Evolutionary conservation across 2,797 vertebrate genomes (phyloP).

Genomic region (Eulemur coronatus): DNA sequence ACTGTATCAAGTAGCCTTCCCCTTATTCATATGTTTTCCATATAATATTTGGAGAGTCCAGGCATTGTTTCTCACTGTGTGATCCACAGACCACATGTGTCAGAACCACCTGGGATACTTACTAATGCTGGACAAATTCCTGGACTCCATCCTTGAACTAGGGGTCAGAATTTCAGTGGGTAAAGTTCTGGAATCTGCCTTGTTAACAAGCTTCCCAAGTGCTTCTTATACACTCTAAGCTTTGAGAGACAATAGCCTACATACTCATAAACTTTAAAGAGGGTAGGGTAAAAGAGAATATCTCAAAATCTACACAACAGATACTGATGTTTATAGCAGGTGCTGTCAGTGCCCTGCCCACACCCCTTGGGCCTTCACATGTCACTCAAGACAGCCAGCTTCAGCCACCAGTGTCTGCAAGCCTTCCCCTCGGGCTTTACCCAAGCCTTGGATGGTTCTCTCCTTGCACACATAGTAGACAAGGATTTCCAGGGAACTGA

Average conservation of each 20-base stretch:
- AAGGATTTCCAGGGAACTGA: neutral
- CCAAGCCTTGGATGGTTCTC: neutral
- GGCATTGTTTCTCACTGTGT: neutral
- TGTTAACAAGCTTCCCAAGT: neutral
- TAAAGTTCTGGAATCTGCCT: neutral
- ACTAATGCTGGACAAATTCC: neutral
- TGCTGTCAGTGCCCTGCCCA: too few species aligned
- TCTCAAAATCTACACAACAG: neutral
- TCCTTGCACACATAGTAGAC: neutral
- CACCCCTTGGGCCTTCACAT: neutral
- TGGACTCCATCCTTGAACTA: neutral
- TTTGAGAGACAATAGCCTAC: neutral
- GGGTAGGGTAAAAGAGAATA: neutral
- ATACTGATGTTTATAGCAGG: neutral
- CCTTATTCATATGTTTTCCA: neutral
- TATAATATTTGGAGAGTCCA: neutral
- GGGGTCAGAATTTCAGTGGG: neutral
- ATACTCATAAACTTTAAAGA: neutral
- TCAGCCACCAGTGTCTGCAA: neutral
- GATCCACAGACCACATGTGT: neutral
- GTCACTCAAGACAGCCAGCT: neutral
- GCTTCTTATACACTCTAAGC: neutral
- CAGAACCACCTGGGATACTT: neutral
- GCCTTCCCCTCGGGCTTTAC: neutral
- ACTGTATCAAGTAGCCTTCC: neutral